Conservation (phyloP, 2,888 invertebrate genomes). For the Sphaerolaimus hirsutus region DNA sequence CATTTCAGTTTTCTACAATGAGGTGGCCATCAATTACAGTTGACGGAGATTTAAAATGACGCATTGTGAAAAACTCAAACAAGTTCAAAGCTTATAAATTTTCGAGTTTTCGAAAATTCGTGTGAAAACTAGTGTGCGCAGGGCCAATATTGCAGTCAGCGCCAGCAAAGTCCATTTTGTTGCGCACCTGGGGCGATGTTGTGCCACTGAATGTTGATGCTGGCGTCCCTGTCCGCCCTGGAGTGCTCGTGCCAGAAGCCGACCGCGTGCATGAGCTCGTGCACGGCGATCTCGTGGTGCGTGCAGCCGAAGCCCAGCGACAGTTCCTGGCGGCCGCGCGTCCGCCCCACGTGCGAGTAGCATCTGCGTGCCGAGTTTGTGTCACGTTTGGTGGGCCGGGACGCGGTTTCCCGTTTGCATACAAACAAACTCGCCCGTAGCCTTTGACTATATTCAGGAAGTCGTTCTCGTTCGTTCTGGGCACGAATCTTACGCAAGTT, state of each 20-base stretch:
- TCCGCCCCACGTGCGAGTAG: slow-evolving; percentile 23
- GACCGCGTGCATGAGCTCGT: slow-evolving; percentile 19
- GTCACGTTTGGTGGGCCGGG: not conserved
- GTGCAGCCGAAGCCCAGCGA: slow-evolving; percentile 18
- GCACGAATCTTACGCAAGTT: slow-evolving; percentile 25
- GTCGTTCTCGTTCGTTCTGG: slow-evolving; percentile 19
- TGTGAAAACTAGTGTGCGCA: too few relatives aligned
- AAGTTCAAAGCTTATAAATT: too few relatives aligned
- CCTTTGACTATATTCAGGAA: slow-evolving; percentile 24
- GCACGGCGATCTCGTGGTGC: slow-evolving; percentile 23
- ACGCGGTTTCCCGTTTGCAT: not conserved
- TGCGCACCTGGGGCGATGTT: slow-evolving; percentile 5
- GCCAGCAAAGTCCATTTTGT: too few relatives aligned
- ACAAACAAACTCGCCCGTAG: slow-evolving; percentile 13
- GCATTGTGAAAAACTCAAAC: too few relatives aligned
- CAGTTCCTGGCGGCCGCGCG: slow-evolving; percentile 20
- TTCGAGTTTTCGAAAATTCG: too few relatives aligned
- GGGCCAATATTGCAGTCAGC: too few relatives aligned
- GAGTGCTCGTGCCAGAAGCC: slow-evolving; percentile 24
- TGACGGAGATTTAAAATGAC: too few relatives aligned
- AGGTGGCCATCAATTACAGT: too few relatives aligned
- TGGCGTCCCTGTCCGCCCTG: slow-evolving; percentile 11
- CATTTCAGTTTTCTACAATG: too few relatives aligned
- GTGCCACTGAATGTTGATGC: slow-evolving; percentile 3
- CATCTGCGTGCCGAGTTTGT: slow-evolving; percentile 12